Base-by-base conservation (phyloP, 2,888 invertebrate genomes). In the Zeuzera pyrina region DNA sequence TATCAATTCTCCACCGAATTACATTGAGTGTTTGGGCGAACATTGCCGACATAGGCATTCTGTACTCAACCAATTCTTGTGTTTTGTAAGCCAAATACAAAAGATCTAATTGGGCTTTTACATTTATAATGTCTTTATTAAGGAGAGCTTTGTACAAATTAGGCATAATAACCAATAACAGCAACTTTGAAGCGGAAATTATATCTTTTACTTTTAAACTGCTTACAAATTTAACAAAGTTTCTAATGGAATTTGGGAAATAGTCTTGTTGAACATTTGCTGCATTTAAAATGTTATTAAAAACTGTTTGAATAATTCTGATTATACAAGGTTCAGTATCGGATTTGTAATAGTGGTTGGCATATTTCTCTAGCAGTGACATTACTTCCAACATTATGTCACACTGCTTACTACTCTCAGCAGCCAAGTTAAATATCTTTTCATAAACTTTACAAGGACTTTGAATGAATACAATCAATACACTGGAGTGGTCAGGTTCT, bases 21-120 rank as follows among this genome's bases (percentile, higher is more conserved):
- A 52, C 45, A 36, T 76, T 68, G 28, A 84, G 39, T 2, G 77
- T 58, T 47, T 78, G 79, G 7, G 62, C 76, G 12, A 79, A 38
- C 73, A 78, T 73, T 1, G 70, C 76, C 22, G 83, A 42, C 51
- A 76, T 58, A 8, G 84, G 79, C 7, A 76, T 73, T 26, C 77
- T 57, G 41, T 70, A 78, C 30, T 52, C 46, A 24, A 57, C n/a
- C 22, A 77, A 42, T 25, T 79, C 76, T 4, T 54, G 46, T 2
- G 65, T 32, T 4, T 39, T 45, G 34, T 57, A 79, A 1, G 60
- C 59, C 10, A 54, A 49, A 21, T 44, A 41, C 25, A 83, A 40
- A 7, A 78, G 40, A 25, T 53, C 64, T 13, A 71, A 50, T 34
- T 69, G 69, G 13, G 64, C 39, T 43, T 61, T 39, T 21, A 79